Percentiles rank a stretch among this genome's conserved stretches.
phyloP scores from a whole-genome alignment of 2,888 invertebrate genomes.

The Orchesellides sinensis region DNA sequence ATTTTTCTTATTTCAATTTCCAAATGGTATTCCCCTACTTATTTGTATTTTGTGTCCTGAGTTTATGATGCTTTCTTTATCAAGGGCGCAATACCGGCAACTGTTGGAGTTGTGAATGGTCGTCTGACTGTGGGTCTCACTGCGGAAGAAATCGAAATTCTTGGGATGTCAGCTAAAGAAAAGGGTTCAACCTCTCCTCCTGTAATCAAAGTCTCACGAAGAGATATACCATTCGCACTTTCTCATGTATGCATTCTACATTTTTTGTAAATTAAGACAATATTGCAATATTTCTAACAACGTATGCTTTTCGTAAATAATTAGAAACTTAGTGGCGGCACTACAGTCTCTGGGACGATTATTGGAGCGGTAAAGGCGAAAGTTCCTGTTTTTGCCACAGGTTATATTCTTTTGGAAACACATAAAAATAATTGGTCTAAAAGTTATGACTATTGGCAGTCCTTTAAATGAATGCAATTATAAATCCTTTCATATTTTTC shows the following conservation, averaged over 20 bases:
- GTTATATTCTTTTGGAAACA: slow-evolving; percentile 77
- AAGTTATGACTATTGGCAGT: background rate
- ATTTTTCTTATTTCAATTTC: too few species aligned
- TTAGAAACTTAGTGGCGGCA: slow-evolving; percentile 87
- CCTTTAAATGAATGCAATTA: background rate
- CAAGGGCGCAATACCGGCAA: slow-evolving; percentile 93
- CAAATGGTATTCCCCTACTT: too few species aligned
- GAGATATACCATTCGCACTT: slow-evolving; percentile 88
- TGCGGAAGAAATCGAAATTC: slow-evolving; percentile 76
- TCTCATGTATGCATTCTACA: slow-evolving; percentile 79
- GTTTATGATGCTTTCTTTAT: slow-evolving; percentile 39
- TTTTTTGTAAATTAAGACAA: too few species aligned
- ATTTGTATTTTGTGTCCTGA: slow-evolving; percentile 6
- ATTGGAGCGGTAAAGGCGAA: slow-evolving; percentile 88
- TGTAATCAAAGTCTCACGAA: slow-evolving; percentile 88
- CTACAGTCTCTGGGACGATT: slow-evolving; percentile 97
- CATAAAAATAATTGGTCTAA: too few species aligned
- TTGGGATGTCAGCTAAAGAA: slow-evolving; percentile 61
- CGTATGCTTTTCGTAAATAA: background rate
- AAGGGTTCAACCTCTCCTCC: slow-evolving; percentile 76
- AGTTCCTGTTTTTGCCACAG: slow-evolving; percentile 96
- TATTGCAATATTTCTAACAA: background rate
- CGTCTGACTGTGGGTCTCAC: slow-evolving; percentile 88
- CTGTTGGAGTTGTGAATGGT: slow-evolving; percentile 92
- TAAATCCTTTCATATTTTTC: background rate